Evolutionary conservation across 37 sponge, comb jelly and placozoan species (phyloP).

Genomic region (Hormiphora californensis): DNA sequence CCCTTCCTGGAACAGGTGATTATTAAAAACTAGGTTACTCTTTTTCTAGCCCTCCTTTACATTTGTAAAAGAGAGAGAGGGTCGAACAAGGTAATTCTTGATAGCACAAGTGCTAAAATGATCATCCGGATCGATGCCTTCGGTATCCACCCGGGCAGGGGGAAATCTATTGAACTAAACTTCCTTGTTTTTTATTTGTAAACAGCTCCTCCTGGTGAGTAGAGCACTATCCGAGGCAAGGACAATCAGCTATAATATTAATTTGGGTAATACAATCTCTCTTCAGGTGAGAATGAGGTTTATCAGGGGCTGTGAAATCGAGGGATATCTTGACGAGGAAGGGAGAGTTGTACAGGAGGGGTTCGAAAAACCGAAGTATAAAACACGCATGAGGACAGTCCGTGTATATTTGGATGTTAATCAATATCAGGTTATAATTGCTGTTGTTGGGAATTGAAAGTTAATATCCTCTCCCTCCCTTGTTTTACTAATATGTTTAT

Average conservation of each 20-base stretch:
- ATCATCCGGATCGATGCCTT: no score
- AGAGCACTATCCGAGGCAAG: no score
- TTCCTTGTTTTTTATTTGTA: no score
- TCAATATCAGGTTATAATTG: conserved; percentile 94
- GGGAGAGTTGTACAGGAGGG: conserved; percentile 92
- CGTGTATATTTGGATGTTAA: conserved; percentile 93
- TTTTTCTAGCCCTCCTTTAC: no score
- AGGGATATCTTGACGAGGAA: conserved; percentile 93
- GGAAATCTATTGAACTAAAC: no score
- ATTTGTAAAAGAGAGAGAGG: no score
- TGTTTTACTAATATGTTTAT: neutral
- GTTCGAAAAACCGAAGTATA: conserved; percentile 66
- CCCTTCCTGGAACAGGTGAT: conserved; percentile 70
- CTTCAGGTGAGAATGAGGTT: conserved; percentile 66
- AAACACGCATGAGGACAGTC: conserved; percentile 66
- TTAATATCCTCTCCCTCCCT: neutral
- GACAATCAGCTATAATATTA: no score
- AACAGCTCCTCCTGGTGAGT: no score
- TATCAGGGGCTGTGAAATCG: conserved; percentile 96
- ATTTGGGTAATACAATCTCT: neutral
- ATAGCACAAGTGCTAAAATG: no score
- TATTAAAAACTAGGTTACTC: no score
- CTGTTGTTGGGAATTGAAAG: conserved; percentile 57
- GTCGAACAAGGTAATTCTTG: no score
- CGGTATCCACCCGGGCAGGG: no score